A percentile compares a stretch with the other conserved stretches of the same genome.
Evolutionary conservation across 2,888 invertebrate genomes (phyloP).

Genomic region (Parnassius mnemosyne): DNA sequence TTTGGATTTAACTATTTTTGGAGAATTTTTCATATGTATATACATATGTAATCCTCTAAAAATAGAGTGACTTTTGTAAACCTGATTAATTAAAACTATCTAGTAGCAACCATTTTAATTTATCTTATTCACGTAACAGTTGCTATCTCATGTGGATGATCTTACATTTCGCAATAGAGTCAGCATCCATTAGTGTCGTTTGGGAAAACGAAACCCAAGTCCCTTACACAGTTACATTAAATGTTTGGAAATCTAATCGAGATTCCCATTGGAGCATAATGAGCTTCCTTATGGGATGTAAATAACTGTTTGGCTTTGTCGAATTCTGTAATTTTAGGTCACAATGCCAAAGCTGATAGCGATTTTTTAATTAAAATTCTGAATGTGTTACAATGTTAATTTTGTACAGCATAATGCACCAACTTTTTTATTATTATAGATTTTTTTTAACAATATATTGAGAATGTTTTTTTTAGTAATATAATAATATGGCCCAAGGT

Average conservation of each 20-base stretch:
- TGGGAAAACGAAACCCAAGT: slow-evolving; percentile 9
- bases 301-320: slow-evolving; percentile 10
- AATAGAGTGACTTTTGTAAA: too few species aligned
- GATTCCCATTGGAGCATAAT: slow-evolving; percentile 14
- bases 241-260: slow-evolving; percentile 16
- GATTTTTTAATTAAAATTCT: neutral
- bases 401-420: too few species aligned
- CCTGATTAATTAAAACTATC: neutral
- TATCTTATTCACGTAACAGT: too few species aligned
- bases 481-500: too few species aligned
- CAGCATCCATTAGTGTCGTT: slow-evolving; percentile 4
- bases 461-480: too few species aligned
- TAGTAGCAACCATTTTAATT: neutral
- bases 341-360: neutral
- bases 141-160: neutral
- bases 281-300: slow-evolving; percentile 15
- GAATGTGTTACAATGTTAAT: neutral
- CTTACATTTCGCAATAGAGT: neutral
- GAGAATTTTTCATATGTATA: too few species aligned
- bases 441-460: too few species aligned
- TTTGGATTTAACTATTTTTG: too few species aligned
- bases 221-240: slow-evolving; percentile 7
- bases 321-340: slow-evolving; percentile 1
- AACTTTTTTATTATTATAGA: too few species aligned
- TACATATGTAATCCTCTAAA: too few species aligned